Base-by-base conservation (phyloP, 2,888 invertebrate species). In the Carcina quercana region DNA sequence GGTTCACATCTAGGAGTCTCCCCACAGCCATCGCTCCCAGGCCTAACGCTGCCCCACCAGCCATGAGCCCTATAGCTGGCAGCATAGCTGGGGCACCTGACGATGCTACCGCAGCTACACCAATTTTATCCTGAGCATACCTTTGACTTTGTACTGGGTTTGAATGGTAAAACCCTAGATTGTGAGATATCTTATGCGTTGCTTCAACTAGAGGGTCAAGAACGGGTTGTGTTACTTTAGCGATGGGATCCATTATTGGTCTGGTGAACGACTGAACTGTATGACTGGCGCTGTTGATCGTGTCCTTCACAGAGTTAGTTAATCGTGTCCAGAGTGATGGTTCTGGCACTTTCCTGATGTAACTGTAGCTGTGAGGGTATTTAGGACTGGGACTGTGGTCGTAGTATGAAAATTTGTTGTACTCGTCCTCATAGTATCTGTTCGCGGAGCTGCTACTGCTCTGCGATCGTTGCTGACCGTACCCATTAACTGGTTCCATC, bases 11-110 rank as follows among this genome's bases (percentile, higher is more conserved):
- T 5, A 92, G 68, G 37, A 90, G 87, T 42, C 91, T 84, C 5
- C 92, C 92, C 37, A 93, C 88, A 0, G 93, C 93, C 0, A 92
- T 91, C 0, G 92, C 93, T 3, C 92, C 93, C n/a, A 93, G 85
- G 1, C 92, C 92, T 13, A 93, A 66, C 2, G 93, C 93, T 0
- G 93, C 93, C 8, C 93, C 93, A n/a, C 93, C 92, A 6, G 93
- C 92, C 53, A 94, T 89, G 4, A 93, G 69, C 3, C 93, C 91
- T 13, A 93, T 71, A 0, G 93, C 92, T 11, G 93, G 93, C 2
- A 93, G 69, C 57, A 93, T 87, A 0, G 90, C 90, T 0, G 78
- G 78, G 0, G 88, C 87, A 0, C 87, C 86, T 0, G 83, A 65
- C 2, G 84, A 82, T 5, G 80, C 78, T 2, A 69, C 69, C 0